Evolutionary conservation across 2,113 vertebrate species (phyloP).

Genomic region (Myiozetetes cayanensis): DNA sequence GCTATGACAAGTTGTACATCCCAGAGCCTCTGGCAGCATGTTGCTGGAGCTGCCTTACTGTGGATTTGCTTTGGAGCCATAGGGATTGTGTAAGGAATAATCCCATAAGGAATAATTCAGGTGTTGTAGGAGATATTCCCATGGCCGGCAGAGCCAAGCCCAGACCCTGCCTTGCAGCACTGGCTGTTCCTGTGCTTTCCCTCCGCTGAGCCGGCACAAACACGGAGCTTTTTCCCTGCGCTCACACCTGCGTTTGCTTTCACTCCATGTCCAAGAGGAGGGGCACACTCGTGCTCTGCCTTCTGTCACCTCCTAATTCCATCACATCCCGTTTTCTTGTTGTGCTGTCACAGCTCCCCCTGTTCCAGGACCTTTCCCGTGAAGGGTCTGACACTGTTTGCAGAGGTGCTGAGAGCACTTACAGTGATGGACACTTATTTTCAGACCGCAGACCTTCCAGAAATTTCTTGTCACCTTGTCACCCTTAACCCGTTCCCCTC

Average conservation of each 20-base stretch:
- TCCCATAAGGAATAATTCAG: background rate
- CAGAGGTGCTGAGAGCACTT: background rate
- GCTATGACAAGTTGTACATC: rapidly evolving
- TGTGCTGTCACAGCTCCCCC: background rate
- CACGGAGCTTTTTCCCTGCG: background rate
- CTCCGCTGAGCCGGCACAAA: background rate
- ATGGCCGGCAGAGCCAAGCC: background rate
- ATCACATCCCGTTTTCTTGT: background rate
- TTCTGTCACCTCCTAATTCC: background rate
- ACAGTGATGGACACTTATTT: background rate
- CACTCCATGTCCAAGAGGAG: background rate
- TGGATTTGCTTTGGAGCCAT: background rate
- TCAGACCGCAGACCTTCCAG: background rate
- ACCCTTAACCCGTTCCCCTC: background rate
- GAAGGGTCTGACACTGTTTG: background rate
- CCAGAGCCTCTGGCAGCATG: rapidly evolving
- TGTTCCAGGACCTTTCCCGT: background rate
- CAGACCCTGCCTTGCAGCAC: background rate
- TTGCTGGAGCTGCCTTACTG: background rate
- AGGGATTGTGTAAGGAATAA: background rate
- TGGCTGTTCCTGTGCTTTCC: background rate
- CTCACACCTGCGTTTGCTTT: background rate
- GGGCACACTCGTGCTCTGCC: rapidly evolving
- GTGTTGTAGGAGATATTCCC: background rate
- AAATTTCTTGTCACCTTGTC: background rate